These are phyloP conservation scores for Coccyzus lansbergi DNA, from an alignment of 2,797 vertebrate species.

Conservation along the genomic window DNA sequence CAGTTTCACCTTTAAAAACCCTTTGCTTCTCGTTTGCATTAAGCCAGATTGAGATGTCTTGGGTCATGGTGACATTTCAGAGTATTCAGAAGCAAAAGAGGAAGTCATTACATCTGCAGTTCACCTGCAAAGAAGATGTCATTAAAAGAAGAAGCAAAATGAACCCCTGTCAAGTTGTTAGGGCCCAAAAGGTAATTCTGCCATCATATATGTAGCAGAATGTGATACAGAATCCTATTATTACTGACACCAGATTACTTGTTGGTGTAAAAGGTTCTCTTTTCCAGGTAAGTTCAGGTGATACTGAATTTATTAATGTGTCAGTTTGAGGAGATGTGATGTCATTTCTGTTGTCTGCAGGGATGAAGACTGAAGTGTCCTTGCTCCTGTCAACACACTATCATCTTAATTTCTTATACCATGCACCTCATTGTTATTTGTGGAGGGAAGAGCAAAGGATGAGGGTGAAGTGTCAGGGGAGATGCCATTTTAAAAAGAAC, in stretches of 20 bases:
- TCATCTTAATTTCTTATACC: constrained; percentile 91
- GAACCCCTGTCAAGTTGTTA: constrained; percentile 92
- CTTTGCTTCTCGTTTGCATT: constrained; percentile 76
- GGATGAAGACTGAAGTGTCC: constrained; percentile 85
- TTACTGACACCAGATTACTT: constrained; percentile 87
- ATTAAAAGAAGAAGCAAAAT: constrained; percentile 89
- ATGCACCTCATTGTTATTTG: constrained; percentile 85
- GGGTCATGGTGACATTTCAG: constrained; percentile 81
- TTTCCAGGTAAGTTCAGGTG: constrained; percentile 92
- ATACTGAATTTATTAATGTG: constrained; percentile 96
- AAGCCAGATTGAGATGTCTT: constrained; percentile 79
- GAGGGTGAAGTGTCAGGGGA: constrained; percentile 81
- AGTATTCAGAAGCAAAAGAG: constrained; percentile 74
- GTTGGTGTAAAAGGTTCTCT: constrained; percentile 86
- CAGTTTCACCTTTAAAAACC: constrained; percentile 80
- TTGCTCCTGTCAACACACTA: constrained; percentile 90
- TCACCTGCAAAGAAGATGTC: constrained; percentile 88
- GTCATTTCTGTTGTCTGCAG: constrained; percentile 87
- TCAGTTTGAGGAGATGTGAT: constrained; percentile 86
- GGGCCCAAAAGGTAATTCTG: constrained; percentile 86
- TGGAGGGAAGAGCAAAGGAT: constrained; percentile 58
- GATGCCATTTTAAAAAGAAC: constrained; percentile 65
- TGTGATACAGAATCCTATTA: constrained; percentile 88
- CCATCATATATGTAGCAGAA: constrained; percentile 83
- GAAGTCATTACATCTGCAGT: constrained; percentile 83